Evolutionary conservation across 1,140 invertebrate species (phyloP).

Genomic region (Drosophila auraria): DNA sequence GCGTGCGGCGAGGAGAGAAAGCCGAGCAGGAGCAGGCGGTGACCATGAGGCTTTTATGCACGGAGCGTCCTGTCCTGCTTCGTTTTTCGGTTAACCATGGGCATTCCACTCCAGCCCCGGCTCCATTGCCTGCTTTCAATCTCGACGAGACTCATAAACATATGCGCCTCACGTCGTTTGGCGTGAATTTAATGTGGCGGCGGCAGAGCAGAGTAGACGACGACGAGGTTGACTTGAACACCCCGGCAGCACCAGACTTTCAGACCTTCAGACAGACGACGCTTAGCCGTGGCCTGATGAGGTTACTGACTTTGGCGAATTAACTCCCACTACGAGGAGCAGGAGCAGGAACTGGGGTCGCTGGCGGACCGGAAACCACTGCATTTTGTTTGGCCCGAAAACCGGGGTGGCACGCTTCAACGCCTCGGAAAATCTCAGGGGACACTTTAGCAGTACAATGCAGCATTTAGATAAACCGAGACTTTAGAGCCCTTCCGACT

Average conservation of each 20-base stretch:
- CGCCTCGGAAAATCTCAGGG: constrained; percentile 78
- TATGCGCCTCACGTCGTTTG: constrained; percentile 83
- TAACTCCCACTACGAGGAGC: constrained; percentile 68
- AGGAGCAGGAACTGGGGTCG: constrained; percentile 40
- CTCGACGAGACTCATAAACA: constrained; percentile 84
- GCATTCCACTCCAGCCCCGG: constrained; percentile 64
- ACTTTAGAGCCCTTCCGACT: constrained; percentile 61
- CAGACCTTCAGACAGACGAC: constrained; percentile 52
- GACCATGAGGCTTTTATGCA: constrained; percentile 81
- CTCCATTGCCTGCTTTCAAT: constrained; percentile 62
- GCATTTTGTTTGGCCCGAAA: constrained; percentile 77
- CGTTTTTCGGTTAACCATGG: constrained; percentile 84
- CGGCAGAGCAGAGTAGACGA: constrained; percentile 51
- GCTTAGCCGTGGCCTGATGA: constrained; percentile 78
- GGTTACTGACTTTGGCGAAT: constrained; percentile 84
- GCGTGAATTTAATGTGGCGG: constrained; percentile 83
- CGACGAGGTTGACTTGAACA: constrained; percentile 13
- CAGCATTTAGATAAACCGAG: constrained; percentile 78
- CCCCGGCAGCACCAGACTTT: constrained; percentile 12
- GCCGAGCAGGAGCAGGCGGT: constrained; percentile 22
- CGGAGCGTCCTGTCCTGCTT: constrained; percentile 77
- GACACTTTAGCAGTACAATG: constrained; percentile 79
- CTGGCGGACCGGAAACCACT: constrained; percentile 80
- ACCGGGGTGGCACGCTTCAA: constrained; percentile 76
- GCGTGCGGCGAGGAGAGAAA: constrained; percentile 64